Base-by-base conservation (phyloP, 1,140 invertebrate species). In the Neodiprion virginianus region DNA sequence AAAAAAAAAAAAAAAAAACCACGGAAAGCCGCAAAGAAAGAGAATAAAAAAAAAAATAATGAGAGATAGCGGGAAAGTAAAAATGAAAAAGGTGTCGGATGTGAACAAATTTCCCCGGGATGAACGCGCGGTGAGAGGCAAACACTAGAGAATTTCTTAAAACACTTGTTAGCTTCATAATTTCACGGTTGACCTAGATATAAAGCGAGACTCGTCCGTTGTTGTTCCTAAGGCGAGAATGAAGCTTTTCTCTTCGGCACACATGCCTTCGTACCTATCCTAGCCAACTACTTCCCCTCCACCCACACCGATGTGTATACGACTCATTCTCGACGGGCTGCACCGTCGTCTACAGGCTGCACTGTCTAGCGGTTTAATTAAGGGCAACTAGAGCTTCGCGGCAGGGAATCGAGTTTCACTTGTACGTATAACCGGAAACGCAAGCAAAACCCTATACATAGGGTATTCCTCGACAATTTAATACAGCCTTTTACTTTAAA, bases 91-190 rank as follows among this genome's bases (percentile, higher is more conserved):
- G 28, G 28, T 40, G 28, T 40, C 28, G 28, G 5, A 40, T 40
- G 28, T 40, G 5, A 40, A 40, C 17, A 40, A 40, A 3, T 40
- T 40, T 5, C 28, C 1, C 28, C 28, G 28, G 28, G 28, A 40
- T 40, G 28, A 40, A 40, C 2, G 28, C 28, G 28, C 28, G 28
- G 28, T 3, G 1, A 40, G 28, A 40, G 28, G 17, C 10, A 53
- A 61, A 61, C 53, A 61, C 53, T 61, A 61, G 53, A 61, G 53
- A 11, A 61, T 61, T 61, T 7, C 53, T 61, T 61, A 61, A 61
- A 61, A 61, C 53, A 61, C 53, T 61, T 61, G 53, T 61, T 61
- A 61, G 53, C 53, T 61, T 61, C 53, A 61, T 61, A 61, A 61
- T 61, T 61, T 61, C 53, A 61, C 53, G 53, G 53, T 61, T 61